phyloP scores from a whole-genome alignment of 2,797 vertebrate species.

The Periparus ater region DNA sequence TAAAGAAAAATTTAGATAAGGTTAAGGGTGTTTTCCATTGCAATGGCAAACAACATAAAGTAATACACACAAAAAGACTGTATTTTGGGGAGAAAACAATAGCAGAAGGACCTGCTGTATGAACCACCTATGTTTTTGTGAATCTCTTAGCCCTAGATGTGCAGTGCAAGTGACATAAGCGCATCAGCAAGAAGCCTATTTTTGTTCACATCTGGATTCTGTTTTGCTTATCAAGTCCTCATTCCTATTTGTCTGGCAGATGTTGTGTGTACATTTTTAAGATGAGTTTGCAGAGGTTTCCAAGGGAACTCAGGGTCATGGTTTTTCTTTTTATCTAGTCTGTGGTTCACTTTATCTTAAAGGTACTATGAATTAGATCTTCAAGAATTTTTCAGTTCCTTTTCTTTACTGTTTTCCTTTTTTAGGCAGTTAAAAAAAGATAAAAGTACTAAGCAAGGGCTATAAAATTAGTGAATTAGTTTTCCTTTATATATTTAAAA shows the following conservation, averaged over 20 bases:
- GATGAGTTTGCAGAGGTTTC: not conserved
- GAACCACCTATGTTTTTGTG: not conserved
- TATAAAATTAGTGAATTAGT: not conserved
- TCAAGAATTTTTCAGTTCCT: not conserved
- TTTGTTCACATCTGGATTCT: conserved; percentile 24
- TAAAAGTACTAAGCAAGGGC: not conserved
- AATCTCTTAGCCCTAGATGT: not conserved
- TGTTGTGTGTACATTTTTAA: not conserved
- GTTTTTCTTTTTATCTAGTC: not conserved
- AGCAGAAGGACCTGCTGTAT: not conserved
- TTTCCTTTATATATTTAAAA: not conserved
- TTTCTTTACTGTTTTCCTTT: not conserved
- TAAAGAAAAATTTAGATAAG: not conserved
- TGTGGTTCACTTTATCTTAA: not conserved
- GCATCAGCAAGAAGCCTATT: not conserved
- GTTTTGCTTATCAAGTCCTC: not conserved
- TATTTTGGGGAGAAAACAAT: not conserved
- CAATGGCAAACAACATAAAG: not conserved
- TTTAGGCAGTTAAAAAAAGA: not conserved
- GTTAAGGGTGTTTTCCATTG: not conserved
- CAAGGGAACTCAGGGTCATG: not conserved
- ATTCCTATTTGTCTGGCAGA: conserved; percentile 18
- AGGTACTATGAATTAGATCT: not conserved
- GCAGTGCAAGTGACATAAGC: not conserved
- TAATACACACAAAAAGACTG: not conserved